Evolutionary conservation across 2,888 invertebrate species (phyloP).

Genomic region (Zaprionus bogoriensis): DNA sequence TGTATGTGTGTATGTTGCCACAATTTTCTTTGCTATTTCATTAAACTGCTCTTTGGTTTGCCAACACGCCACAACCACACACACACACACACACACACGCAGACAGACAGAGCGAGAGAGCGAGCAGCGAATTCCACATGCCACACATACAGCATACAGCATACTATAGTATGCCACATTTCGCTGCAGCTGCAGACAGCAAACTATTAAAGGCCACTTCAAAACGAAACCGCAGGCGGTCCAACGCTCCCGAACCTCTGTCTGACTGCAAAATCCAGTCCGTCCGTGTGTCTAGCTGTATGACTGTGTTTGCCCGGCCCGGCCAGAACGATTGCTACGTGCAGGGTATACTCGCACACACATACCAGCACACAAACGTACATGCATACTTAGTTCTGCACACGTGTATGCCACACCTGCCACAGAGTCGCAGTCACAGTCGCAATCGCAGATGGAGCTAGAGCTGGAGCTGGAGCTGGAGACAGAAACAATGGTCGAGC

Average conservation of each 20-base stretch:
- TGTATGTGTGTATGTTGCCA: slow-evolving; percentile 33
- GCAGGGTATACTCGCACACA: not conserved
- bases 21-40: slow-evolving; percentile 65
- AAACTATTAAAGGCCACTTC: slow-evolving; percentile 75
- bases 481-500: slow-evolving; percentile 41
- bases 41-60: slow-evolving; percentile 62
- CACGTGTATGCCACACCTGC: slow-evolving; percentile 70
- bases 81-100: slow-evolving; percentile 8
- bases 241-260: slow-evolving; percentile 20
- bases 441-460: slow-evolving; percentile 15
- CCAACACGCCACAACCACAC: slow-evolving; percentile 48
- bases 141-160: slow-evolving; percentile 8
- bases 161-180: slow-evolving; percentile 39
- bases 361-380: not conserved
- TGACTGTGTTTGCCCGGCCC: slow-evolving; percentile 9
- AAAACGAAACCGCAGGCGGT: slow-evolving; percentile 59
- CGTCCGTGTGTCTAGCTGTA: slow-evolving; percentile 3
- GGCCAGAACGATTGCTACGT: slow-evolving; percentile 49
- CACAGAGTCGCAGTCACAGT: slow-evolving; percentile 23
- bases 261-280: slow-evolving; percentile 5
- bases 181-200: slow-evolving; percentile 69
- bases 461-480: not conserved
- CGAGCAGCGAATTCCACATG: not conserved
- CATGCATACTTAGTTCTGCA: slow-evolving; percentile 3
- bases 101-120: slow-evolving; percentile 2